These are phyloP conservation scores for Peromyscus eremicus DNA, from an alignment of 2,797 vertebrate species.

Conservation along the genomic window DNA sequence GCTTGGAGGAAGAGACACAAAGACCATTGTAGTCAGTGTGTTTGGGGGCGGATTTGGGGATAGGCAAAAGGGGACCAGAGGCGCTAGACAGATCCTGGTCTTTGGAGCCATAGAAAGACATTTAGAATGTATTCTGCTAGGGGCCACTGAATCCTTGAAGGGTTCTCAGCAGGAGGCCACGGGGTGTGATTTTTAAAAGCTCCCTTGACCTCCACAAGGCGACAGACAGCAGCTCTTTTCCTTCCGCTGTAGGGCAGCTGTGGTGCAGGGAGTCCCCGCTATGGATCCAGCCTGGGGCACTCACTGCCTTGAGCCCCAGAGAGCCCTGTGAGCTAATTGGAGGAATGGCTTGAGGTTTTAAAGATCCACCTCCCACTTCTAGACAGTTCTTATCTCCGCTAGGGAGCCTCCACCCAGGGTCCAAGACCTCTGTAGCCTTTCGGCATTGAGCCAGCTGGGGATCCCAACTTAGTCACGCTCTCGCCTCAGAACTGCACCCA, in stretches of 20 bases:
- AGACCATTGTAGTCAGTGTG: conserved; percentile 65
- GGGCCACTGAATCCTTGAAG: not conserved
- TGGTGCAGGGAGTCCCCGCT: not conserved
- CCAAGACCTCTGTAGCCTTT: conserved; percentile 14
- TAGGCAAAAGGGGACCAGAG: not conserved
- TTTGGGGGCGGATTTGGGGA: not conserved
- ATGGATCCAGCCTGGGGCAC: not conserved
- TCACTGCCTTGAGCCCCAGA: not conserved
- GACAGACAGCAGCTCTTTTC: not conserved
- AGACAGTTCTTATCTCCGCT: not conserved
- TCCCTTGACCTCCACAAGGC: conserved; percentile 3
- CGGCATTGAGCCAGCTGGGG: not conserved
- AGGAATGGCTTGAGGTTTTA: not conserved
- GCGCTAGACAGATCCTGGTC: not conserved
- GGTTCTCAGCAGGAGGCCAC: not conserved
- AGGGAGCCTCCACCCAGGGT: conserved; percentile 66
- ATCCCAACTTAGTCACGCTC: conserved; percentile 64
- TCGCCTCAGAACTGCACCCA: conserved; percentile 60
- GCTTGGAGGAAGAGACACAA: conserved; percentile 61
- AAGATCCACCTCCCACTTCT: conserved; percentile 30
- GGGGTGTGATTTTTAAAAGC: not conserved
- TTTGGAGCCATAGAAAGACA: not conserved
- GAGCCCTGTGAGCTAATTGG: not conserved
- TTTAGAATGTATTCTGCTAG: not conserved
- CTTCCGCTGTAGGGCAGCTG: not conserved